Evolutionary conservation across 2,797 vertebrate genomes (phyloP).

Genomic region (Trachurus trachurus): DNA sequence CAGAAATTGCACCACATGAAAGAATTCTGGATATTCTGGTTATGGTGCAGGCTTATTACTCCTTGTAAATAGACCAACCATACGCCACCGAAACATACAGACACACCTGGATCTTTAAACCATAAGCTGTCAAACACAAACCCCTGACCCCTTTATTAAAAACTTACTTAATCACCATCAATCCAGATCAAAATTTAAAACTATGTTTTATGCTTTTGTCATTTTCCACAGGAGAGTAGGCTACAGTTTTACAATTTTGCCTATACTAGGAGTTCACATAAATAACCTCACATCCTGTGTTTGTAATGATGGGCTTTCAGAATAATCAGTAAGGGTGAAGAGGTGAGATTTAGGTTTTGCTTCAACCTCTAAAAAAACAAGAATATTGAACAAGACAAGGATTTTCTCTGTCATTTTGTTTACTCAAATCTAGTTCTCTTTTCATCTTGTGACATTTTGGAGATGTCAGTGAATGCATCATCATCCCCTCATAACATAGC

Average conservation of each 20-base stretch:
- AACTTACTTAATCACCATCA: background rate
- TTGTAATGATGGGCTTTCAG: constrained; percentile 15
- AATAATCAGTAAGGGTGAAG: background rate
- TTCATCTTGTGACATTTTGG: constrained; percentile 12
- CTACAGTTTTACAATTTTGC: background rate
- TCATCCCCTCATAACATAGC: background rate
- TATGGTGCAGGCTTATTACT: background rate
- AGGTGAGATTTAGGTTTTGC: background rate
- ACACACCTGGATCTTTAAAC: too few species aligned
- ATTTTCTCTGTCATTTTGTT: background rate
- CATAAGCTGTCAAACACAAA: too few species aligned
- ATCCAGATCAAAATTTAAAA: too few species aligned
- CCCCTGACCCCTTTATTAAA: too few species aligned
- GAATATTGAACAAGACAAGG: background rate
- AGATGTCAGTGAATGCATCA: constrained; percentile 3
- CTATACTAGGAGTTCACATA: background rate
- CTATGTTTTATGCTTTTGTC: too few species aligned
- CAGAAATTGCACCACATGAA: constrained; percentile 25
- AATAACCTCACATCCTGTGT: background rate
- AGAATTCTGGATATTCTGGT: constrained; percentile 13
- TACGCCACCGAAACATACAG: too few species aligned
- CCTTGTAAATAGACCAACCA: too few species aligned
- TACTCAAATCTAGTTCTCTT: background rate
- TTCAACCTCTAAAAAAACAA: background rate
- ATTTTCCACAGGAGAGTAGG: too few species aligned